Evolutionary conservation across 2,113 vertebrate genomes (phyloP), one percentile per base, ranked within the genome.

Genomic region (Pelodiscus sinensis): DNA sequence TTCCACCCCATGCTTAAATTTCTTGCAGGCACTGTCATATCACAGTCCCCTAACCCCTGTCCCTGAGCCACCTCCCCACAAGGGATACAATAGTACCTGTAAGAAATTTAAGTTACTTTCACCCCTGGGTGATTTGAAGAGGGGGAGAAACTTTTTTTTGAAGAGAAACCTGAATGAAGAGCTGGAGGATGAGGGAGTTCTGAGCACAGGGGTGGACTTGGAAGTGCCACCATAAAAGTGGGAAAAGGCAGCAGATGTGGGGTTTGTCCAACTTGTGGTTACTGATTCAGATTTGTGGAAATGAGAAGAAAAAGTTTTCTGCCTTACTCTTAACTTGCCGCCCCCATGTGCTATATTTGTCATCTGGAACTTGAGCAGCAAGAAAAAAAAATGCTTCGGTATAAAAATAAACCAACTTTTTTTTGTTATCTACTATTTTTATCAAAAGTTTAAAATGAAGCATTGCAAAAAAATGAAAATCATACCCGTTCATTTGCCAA

Each of bases 371-470:
- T 94, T 87, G 38, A 96, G 88, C 27, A 94, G 85, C 79, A 94
- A 79, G 77, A 83, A 95, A 95, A 97, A 44, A 97, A 94, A 24
- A 96, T 95, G 93, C 96, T 96, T 92, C 86, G 89, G 81, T 94
- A 86, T 97, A 97, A 97, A 98, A 97, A 98, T 98, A 98, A 95
- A 96, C 96, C 83, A 50, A 13, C 31, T 95, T 96, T 97, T 95
- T 97, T 96, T 95, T 94, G 95, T 96, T 98, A 98, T 98, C 97
- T 96, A 97, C 98, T 98, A 98, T 98, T 98, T 98, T 98, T 98
- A 98, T 98, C 97, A 96, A 95, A 94, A 94, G 96, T 95, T 97
- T 96, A 96, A 96, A 97, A 97, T 95, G 77, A 96, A 97, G 87
- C 95, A 87, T 91, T 94, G 85, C 96, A 97, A 96, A 98, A 97